phyloP scores from a whole-genome alignment of 2,113 vertebrate genomes.

The Sula dactylatra region DNA sequence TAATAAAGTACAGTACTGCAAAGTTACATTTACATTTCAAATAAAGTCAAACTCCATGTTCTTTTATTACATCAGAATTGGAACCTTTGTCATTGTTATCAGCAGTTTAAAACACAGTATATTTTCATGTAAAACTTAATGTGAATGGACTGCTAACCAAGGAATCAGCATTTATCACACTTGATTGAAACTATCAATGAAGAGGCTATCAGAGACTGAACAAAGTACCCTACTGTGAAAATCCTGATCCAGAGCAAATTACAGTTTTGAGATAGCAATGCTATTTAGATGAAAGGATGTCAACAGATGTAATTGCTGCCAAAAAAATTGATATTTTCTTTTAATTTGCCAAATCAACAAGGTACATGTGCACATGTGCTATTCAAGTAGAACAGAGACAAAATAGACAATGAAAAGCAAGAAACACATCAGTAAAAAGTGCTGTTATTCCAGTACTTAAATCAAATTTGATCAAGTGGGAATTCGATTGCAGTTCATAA shows the following conservation, averaged over 20 bases:
- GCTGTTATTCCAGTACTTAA: background rate
- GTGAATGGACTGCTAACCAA: background rate
- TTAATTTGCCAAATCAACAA: background rate
- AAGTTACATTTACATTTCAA: background rate
- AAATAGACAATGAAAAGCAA: background rate
- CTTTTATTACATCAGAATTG: background rate
- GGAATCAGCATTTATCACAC: background rate
- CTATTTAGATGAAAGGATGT: background rate
- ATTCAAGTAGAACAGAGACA: background rate
- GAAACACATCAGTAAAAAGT: background rate
- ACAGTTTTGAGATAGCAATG: background rate
- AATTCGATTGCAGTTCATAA: background rate
- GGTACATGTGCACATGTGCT: background rate
- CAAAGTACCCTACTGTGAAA: background rate
- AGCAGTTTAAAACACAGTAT: background rate
- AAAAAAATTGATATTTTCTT: background rate
- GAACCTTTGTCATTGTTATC: background rate
- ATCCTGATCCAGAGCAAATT: background rate
- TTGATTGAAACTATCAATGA: background rate
- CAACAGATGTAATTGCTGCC: background rate
- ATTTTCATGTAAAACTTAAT: background rate
- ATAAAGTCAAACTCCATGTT: background rate
- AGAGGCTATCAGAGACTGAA: background rate
- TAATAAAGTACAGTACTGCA: background rate
- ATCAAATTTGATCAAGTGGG: background rate